Evolutionary conservation across 2,113 vertebrate species (phyloP).

Genomic region (Aythya baeri): DNA sequence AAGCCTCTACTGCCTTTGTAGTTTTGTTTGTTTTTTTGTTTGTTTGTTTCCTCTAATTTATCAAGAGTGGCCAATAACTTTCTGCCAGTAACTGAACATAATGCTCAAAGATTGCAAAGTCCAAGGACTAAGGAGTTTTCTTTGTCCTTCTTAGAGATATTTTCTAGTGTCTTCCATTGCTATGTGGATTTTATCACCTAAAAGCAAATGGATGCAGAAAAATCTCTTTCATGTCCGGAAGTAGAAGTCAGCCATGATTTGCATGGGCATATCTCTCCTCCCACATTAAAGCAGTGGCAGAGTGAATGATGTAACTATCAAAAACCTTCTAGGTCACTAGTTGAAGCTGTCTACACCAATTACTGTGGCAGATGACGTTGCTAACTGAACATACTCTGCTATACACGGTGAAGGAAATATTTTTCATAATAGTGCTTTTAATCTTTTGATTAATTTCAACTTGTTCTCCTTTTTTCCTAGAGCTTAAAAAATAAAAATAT

Average conservation of each 20-base stretch:
- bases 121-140: neutral
- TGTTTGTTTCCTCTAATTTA: neutral
- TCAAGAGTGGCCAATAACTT: neutral
- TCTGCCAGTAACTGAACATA: neutral
- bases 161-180: neutral
- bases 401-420: neutral
- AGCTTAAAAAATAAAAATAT: neutral
- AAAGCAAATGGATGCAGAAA: neutral
- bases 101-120: neutral
- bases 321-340: neutral
- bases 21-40: neutral
- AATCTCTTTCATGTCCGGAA: neutral
- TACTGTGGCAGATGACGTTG: neutral
- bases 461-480: neutral
- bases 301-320: neutral
- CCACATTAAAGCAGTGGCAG: neutral
- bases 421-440: neutral
- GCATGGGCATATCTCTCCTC: fast-evolving
- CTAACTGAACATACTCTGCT: neutral
- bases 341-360: neutral
- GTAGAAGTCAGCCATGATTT: neutral
- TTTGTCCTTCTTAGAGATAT: neutral
- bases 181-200: neutral
- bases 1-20: neutral
- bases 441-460: neutral